Percentiles rank a stretch among this genome's conserved stretches.
These are phyloP conservation scores for Metalampra italica DNA, from an alignment of 2,888 invertebrate genomes.

Conservation along the genomic window DNA sequence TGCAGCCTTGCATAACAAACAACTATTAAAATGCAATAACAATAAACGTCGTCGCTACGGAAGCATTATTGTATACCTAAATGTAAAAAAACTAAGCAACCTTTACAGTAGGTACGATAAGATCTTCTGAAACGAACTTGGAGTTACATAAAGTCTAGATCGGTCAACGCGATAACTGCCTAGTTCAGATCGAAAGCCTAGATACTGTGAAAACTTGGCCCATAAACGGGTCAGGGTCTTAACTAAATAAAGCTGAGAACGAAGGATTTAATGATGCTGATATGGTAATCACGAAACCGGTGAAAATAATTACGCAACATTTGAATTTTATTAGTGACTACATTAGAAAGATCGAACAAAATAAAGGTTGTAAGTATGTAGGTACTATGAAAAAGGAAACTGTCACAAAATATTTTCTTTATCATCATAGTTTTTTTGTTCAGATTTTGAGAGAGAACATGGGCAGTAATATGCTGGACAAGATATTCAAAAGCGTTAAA, in stretches of 20 bases:
- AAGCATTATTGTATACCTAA: no score
- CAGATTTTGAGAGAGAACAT: no score
- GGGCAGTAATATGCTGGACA: no score
- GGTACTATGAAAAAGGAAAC: no score
- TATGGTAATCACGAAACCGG: slow-evolving; percentile 16
- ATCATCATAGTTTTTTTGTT: no score
- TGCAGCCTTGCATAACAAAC: no score
- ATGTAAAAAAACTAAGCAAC: not conserved
- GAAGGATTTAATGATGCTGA: slow-evolving; percentile 10
- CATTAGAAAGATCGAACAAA: slow-evolving; percentile 23
- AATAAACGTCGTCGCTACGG: no score
- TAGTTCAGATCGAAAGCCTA: slow-evolving; percentile 53
- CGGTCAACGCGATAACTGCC: slow-evolving; percentile 44
- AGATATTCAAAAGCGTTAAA: no score
- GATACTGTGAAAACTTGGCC: slow-evolving; percentile 55
- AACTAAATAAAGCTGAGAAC: slow-evolving; percentile 28
- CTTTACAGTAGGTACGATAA: slow-evolving; percentile 28
- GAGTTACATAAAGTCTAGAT: slow-evolving; percentile 50
- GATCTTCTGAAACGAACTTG: slow-evolving; percentile 45
- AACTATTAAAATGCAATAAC: no score
- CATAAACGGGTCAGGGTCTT: slow-evolving; percentile 56
- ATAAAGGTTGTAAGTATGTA: slow-evolving; percentile 9
- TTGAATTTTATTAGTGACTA: slow-evolving; percentile 24
- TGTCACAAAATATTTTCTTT: no score
- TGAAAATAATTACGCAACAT: slow-evolving; percentile 26